These are phyloP conservation scores for Mesochorus sp. DNA, from an alignment of 2,888 invertebrate genomes.

Conservation along the genomic window DNA sequence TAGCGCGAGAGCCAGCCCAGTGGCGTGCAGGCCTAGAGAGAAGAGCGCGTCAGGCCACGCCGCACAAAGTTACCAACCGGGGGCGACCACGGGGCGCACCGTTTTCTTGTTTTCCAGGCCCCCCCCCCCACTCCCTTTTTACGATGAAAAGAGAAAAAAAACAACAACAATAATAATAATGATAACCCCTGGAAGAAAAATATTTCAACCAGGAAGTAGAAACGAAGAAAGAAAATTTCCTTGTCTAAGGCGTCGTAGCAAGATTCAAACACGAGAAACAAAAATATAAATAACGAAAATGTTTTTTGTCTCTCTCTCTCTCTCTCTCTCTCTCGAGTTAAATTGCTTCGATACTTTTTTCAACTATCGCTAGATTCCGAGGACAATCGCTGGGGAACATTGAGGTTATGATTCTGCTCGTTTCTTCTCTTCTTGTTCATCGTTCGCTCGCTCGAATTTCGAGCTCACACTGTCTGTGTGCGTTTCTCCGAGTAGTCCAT, in stretches of 20 bases:
- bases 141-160: neutral
- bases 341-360: no score
- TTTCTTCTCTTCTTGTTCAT: no score
- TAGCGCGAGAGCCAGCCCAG: conserved; percentile 71
- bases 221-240: conserved; percentile 10
- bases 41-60: conserved; percentile 61
- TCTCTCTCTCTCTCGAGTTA: no score
- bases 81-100: conserved; percentile 47
- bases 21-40: conserved; percentile 72
- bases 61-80: conserved; percentile 62
- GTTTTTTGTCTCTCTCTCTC: no score
- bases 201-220: conserved; percentile 46
- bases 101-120: conserved; percentile 23
- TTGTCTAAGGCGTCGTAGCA: neutral
- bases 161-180: conserved; percentile 20
- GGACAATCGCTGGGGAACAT: no score
- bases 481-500: no score
- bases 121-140: conserved; percentile 13
- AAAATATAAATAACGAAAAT: no score
- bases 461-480: no score
- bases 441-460: no score
- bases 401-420: no score
- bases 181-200: conserved; percentile 33
- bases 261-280: no score
- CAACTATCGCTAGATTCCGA: no score